phyloP scores from a whole-genome alignment of 2,113 vertebrate genomes.

The Jacana jacana region DNA sequence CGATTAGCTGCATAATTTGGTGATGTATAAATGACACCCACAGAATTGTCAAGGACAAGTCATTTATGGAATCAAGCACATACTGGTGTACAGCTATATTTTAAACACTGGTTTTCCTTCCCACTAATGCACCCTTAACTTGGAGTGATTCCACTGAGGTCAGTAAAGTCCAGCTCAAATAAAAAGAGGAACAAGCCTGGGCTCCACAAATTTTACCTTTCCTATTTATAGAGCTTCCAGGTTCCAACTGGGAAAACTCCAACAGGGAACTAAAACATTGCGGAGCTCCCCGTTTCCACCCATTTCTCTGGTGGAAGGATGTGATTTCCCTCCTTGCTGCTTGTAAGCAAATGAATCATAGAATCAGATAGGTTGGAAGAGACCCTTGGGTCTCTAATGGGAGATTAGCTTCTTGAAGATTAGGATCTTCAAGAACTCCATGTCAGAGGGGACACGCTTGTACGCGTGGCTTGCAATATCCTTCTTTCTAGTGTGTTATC shows the following conservation, averaged over 20 bases:
- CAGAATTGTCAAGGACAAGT: conserved; percentile 18
- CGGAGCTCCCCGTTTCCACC: neutral
- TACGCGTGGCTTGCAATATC: neutral
- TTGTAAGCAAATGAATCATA: neutral
- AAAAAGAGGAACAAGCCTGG: neutral
- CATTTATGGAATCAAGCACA: neutral
- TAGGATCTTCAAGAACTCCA: neutral
- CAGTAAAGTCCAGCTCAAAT: neutral
- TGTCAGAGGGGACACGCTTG: neutral
- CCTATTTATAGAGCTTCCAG: neutral
- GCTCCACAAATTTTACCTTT: neutral
- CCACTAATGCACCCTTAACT: neutral
- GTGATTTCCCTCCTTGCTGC: neutral
- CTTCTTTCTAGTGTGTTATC: neutral
- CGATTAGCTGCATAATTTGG: neutral
- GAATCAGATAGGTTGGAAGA: too few relatives aligned
- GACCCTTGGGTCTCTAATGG: too few relatives aligned
- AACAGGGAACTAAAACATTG: neutral
- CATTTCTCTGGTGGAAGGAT: neutral
- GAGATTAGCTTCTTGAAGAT: too few relatives aligned
- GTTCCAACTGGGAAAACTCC: neutral
- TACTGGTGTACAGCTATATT: neutral
- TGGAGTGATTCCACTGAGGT: neutral
- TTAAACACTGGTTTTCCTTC: conserved; percentile 8
- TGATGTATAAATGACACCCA: conserved; percentile 38